Percentiles rank a stretch among this genome's conserved stretches.
phyloP scores from a whole-genome alignment of 2,888 invertebrate species.

The Eupithecia subfuscata region DNA sequence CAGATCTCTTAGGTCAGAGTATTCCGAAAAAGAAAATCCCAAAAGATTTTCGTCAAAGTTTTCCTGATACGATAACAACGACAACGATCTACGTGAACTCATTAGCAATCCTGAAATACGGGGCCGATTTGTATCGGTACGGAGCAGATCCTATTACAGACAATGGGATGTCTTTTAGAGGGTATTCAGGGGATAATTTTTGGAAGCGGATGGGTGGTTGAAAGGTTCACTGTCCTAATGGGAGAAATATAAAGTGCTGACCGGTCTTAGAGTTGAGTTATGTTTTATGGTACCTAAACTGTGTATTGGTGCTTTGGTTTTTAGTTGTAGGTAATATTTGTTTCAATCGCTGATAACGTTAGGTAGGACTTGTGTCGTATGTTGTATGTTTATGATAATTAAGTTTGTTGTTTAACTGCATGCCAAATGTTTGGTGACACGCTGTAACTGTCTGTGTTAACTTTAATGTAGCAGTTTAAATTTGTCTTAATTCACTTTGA shows the following conservation, averaged over 20 bases:
- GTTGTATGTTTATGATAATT: too few species aligned
- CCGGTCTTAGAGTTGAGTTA: too few species aligned
- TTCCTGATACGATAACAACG: slow-evolving; percentile 19
- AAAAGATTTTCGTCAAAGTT: slow-evolving; percentile 5
- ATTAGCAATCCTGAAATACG: slow-evolving; percentile 27
- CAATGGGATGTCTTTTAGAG: slow-evolving; percentile 18
- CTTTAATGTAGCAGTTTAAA: too few species aligned
- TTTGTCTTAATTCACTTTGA: too few species aligned
- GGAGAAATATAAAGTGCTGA: neutral
- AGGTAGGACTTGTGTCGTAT: too few species aligned
- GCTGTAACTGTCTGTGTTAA: too few species aligned
- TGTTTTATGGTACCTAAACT: too few species aligned
- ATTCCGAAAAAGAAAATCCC: neutral
- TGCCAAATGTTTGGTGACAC: too few species aligned
- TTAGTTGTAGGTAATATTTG: too few species aligned
- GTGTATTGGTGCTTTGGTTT: too few species aligned
- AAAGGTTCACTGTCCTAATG: neutral
- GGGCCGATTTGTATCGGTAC: slow-evolving; percentile 30
- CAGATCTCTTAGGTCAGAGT: neutral
- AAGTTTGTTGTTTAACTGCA: too few species aligned
- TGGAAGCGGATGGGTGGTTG: neutral
- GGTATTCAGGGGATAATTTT: neutral
- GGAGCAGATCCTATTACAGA: slow-evolving; percentile 31
- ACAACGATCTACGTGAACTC: slow-evolving; percentile 23
- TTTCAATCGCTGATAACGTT: too few species aligned